A percentile compares a stretch with the other conserved stretches of the same genome.
Evolutionary conservation across 2,797 vertebrate genomes (phyloP).

Genomic region (Scyliorhinus canicula): DNA sequence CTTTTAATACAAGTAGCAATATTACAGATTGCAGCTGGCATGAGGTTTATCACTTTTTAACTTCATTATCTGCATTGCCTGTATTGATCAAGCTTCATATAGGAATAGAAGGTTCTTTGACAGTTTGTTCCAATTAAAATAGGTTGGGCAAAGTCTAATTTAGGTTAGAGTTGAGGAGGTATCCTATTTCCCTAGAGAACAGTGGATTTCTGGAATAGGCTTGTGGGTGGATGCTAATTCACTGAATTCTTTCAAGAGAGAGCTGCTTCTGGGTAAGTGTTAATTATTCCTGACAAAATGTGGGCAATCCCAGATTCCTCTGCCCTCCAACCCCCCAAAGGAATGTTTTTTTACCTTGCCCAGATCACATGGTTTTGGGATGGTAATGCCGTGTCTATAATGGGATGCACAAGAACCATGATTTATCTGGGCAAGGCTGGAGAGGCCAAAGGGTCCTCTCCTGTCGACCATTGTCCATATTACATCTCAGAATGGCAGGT

Average conservation of each 20-base stretch:
- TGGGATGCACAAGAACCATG: background rate
- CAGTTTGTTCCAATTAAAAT: background rate
- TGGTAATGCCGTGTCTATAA: background rate
- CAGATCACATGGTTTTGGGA: background rate
- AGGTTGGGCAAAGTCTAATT: background rate
- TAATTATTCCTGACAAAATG: background rate
- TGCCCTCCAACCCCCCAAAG: no score
- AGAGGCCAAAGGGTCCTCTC: background rate
- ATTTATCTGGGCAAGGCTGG: background rate
- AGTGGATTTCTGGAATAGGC: background rate
- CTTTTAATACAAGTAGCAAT: background rate
- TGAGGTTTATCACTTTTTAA: background rate
- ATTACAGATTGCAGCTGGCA: background rate
- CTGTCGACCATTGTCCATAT: background rate
- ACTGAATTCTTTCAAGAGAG: background rate
- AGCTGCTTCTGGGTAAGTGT: background rate
- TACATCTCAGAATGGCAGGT: conserved; percentile 2
- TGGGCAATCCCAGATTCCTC: background rate
- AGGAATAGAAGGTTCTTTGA: background rate
- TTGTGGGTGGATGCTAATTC: background rate
- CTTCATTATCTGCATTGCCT: background rate
- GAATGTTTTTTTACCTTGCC: background rate
- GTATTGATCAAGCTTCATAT: background rate
- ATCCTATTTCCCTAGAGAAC: background rate
- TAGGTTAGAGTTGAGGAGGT: background rate